These are phyloP conservation scores for Kryptolebias ocellatus DNA, from an alignment of 2,797 vertebrate species.

Conservation along the genomic window DNA sequence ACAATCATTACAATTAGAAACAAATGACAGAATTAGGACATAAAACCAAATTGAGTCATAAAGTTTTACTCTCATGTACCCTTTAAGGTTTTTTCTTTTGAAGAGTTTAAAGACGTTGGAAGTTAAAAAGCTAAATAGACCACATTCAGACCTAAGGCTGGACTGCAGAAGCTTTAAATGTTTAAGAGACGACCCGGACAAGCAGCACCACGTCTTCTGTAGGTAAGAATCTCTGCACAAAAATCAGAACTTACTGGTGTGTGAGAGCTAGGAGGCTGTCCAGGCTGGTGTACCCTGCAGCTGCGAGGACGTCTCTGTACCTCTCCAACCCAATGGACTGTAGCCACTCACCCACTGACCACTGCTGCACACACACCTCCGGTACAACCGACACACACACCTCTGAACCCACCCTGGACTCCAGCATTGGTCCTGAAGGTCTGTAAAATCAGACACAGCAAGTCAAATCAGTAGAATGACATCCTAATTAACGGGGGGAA, in stretches of 20 bases:
- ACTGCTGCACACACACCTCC: constrained; percentile 90
- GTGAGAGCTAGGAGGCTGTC: constrained; percentile 95
- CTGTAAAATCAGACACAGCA: constrained; percentile 67
- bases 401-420: constrained; percentile 90
- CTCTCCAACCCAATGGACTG: constrained; percentile 96
- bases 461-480: constrained; percentile 1
- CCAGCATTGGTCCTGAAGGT: constrained; percentile 89
- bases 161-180: background rate
- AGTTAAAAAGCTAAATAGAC: no score
- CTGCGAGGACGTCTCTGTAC: constrained; percentile 97
- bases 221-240: background rate
- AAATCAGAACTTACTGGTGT: constrained; percentile 92
- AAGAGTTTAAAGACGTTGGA: no score
- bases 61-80: no score
- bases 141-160: no score
- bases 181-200: background rate
- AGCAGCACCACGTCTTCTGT: background rate
- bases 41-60: no score
- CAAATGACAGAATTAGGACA: no score
- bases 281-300: constrained; percentile 93
- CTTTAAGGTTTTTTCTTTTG: no score
- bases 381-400: constrained; percentile 90
- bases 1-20: no score
- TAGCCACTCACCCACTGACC: constrained; percentile 93
- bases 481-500: background rate